Evolutionary conservation across 2,888 invertebrate species (phyloP).

Genomic region (Melikaiella ostensackeni): DNA sequence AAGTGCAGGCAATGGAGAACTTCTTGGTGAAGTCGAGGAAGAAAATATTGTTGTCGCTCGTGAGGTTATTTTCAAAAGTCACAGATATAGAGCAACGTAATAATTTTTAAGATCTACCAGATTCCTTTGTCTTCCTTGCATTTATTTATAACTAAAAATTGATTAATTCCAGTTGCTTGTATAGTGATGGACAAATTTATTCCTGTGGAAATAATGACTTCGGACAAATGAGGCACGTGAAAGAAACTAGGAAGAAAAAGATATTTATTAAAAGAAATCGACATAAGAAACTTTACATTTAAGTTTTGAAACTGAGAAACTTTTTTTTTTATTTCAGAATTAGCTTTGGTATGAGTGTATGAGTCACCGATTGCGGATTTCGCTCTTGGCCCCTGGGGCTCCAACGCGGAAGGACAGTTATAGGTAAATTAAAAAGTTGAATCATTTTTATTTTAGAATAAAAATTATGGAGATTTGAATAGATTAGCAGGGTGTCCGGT

Average conservation of each 20-base stretch:
- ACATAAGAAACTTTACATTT: background rate
- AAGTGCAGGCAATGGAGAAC: slow-evolving; percentile 86
- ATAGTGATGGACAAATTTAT: slow-evolving; percentile 88
- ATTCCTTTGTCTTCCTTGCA: background rate
- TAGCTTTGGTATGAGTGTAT: slow-evolving; percentile 79
- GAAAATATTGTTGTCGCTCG: slow-evolving; percentile 80
- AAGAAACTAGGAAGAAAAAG: slow-evolving; percentile 79
- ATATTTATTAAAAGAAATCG: background rate
- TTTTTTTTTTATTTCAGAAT: slow-evolving; percentile 78
- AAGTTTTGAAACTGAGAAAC: background rate
- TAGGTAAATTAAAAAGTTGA: slow-evolving; percentile 79
- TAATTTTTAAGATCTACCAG: slow-evolving; percentile 40
- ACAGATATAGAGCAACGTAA: slow-evolving; percentile 75
- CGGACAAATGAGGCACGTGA: slow-evolving; percentile 91
- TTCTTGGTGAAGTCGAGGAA: slow-evolving; percentile 87
- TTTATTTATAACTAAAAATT: slow-evolving; percentile 17
- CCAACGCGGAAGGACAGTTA: slow-evolving; percentile 86
- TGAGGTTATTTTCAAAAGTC: slow-evolving; percentile 75
- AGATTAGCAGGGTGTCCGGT: no score
- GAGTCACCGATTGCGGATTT: slow-evolving; percentile 95
- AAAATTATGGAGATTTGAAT: no score
- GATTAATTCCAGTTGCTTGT: slow-evolving; percentile 82
- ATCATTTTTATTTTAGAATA: no score
- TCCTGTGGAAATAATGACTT: slow-evolving; percentile 96
- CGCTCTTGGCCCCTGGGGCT: slow-evolving; percentile 94